A percentile compares a stretch with the other conserved stretches of the same genome.
Conservation (phyloP, 1,140 invertebrate species). For the Trachymyrmex septentrionalis region DNA sequence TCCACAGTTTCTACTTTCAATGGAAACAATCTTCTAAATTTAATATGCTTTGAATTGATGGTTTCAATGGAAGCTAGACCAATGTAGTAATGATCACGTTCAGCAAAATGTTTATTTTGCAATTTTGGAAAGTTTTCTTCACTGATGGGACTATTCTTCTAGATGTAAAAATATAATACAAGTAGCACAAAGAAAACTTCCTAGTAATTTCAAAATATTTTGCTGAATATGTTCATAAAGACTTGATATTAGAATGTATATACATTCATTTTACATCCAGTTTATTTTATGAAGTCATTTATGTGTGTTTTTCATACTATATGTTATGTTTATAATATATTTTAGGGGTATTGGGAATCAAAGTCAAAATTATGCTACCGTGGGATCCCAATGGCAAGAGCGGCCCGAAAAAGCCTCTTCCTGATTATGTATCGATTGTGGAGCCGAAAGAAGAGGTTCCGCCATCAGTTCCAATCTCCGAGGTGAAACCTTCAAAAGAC, state of each 20-base stretch:
- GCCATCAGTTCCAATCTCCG: conserved; percentile 88
- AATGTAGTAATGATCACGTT: too few relatives aligned
- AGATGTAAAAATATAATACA: too few relatives aligned
- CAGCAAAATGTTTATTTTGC: too few relatives aligned
- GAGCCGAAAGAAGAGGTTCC: conserved; percentile 96
- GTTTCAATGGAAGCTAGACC: too few relatives aligned
- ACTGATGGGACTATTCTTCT: too few relatives aligned
- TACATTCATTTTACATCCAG: not conserved
- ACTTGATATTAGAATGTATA: not conserved
- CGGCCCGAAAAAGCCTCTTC: conserved; percentile 98
- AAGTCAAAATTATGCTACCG: conserved; percentile 99
- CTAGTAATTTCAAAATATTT: too few relatives aligned
- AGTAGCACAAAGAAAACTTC: too few relatives aligned
- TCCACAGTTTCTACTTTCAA: too few relatives aligned
- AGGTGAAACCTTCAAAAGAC: conserved; percentile 88
- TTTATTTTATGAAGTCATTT: not conserved
- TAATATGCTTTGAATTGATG: too few relatives aligned
- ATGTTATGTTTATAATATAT: conserved; percentile 54
- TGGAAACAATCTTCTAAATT: too few relatives aligned
- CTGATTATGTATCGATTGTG: conserved; percentile 98
- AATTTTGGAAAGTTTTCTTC: too few relatives aligned
- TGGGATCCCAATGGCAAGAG: conserved; percentile 99
- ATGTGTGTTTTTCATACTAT: not conserved
- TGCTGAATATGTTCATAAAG: not conserved
- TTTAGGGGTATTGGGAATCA: conserved; percentile 92